Percentiles rank a stretch among this genome's conserved stretches.
phyloP scores from a whole-genome alignment of 2,797 vertebrate genomes.

The Simalia tracyae region DNA sequence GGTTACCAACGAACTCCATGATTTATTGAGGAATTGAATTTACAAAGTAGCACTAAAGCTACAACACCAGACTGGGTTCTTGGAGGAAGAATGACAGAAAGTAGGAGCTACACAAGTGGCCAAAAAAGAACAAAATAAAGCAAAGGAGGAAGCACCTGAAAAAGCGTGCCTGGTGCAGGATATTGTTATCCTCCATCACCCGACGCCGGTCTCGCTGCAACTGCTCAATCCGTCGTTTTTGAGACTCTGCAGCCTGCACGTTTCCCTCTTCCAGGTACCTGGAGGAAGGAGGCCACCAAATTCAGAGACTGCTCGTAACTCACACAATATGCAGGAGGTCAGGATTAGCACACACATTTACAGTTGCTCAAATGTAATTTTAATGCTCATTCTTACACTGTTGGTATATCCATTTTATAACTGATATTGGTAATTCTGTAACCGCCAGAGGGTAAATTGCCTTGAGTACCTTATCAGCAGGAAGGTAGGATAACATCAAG shows the following conservation, averaged over 20 bases:
- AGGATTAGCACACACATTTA: background rate
- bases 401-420: background rate
- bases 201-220: constrained; percentile 84
- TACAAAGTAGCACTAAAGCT: background rate
- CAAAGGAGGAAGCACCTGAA: constrained; percentile 78
- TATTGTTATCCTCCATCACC: constrained; percentile 81
- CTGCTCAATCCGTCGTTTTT: constrained; percentile 88
- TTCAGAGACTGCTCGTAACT: background rate
- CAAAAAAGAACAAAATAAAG: background rate
- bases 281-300: background rate
- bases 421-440: background rate
- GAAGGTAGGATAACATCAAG: background rate
- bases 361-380: background rate
- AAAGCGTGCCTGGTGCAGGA: constrained; percentile 85
- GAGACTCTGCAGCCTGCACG: constrained; percentile 81
- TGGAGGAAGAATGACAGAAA: background rate
- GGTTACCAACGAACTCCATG: background rate
- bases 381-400: background rate
- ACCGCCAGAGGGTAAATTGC: background rate
- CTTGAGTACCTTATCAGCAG: background rate
- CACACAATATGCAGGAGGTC: background rate
- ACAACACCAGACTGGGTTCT: background rate
- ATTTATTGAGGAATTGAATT: background rate
- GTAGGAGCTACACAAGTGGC: background rate
- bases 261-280: constrained; percentile 92